These are phyloP conservation scores for Barnardius zonarius DNA, from an alignment of 2,113 vertebrate genomes.

Conservation along the genomic window DNA sequence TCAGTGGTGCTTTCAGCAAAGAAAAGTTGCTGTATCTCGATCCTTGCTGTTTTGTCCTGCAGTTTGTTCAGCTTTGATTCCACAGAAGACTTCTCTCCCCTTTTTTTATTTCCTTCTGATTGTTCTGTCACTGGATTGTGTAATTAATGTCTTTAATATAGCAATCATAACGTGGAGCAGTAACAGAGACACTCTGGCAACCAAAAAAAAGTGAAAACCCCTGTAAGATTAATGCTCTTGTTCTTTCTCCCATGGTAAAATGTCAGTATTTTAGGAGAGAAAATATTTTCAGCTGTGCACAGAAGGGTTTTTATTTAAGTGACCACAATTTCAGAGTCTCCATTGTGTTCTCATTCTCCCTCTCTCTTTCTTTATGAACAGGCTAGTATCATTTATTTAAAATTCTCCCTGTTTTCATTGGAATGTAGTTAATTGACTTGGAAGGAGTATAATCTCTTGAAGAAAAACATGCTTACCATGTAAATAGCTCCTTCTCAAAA, in stretches of 20 bases:
- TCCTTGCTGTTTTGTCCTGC: not conserved
- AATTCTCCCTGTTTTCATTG: slow-evolving; percentile 63
- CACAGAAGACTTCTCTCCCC: not conserved
- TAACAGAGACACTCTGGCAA: not conserved
- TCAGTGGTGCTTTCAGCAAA: not conserved
- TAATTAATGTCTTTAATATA: slow-evolving; percentile 22
- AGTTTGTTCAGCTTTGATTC: not conserved
- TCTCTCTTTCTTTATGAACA: slow-evolving; percentile 33
- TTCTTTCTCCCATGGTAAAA: slow-evolving; percentile 26
- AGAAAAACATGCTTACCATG: slow-evolving; percentile 68
- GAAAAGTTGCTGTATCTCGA: not conserved
- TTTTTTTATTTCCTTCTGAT: not conserved
- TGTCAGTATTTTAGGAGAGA: slow-evolving; percentile 35
- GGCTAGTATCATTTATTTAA: slow-evolving; percentile 43
- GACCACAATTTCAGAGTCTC: slow-evolving; percentile 47
- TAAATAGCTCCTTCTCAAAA: slow-evolving; percentile 65
- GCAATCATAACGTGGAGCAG: not conserved
- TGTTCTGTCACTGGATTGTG: not conserved
- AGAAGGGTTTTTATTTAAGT: slow-evolving; percentile 45
- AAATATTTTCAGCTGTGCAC: slow-evolving; percentile 33
- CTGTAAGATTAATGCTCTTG: slow-evolving; percentile 8
- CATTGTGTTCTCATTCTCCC: slow-evolving; percentile 27
- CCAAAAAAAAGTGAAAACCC: slow-evolving; percentile 31
- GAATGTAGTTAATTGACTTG: slow-evolving; percentile 72
- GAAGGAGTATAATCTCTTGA: slow-evolving; percentile 63